Percentiles rank a stretch among this genome's conserved stretches.
Conservation (phyloP, 2,797 vertebrate species). For the Pseudotriccus pelzelni region DNA sequence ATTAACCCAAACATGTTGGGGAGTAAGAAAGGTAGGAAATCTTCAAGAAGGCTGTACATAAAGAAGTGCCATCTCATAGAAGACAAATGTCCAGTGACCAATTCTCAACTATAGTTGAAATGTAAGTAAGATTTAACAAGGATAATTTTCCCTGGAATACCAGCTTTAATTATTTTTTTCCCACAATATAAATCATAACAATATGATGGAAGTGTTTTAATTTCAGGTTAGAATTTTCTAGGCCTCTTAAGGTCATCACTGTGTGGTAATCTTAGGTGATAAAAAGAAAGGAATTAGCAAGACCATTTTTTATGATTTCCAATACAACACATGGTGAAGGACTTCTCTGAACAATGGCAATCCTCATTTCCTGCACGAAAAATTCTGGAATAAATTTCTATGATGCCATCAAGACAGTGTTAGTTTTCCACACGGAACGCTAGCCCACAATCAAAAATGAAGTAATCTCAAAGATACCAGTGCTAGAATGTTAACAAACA, state of each 20-base stretch:
- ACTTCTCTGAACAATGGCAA: not conserved
- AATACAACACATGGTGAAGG: not conserved
- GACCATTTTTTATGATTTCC: not conserved
- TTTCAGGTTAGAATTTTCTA: not conserved
- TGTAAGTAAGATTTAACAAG: not conserved
- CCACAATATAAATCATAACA: not conserved
- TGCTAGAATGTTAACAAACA: not conserved
- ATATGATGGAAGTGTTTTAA: not conserved
- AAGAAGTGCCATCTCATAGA: not conserved
- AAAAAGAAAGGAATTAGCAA: not conserved
- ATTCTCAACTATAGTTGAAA: not conserved
- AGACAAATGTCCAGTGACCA: not conserved
- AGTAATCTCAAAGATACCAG: not conserved
- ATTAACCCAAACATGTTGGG: not conserved
- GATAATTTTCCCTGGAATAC: not conserved
- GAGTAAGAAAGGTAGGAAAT: not conserved
- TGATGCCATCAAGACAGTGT: not conserved
- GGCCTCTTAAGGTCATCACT: not conserved
- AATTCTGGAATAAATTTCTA: not conserved
- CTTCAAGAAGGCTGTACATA: not conserved
- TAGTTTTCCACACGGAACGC: not conserved
- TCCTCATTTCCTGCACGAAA: not conserved
- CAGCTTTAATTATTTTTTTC: not conserved
- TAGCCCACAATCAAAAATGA: not conserved
- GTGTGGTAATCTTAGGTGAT: not conserved